Conservation (phyloP, 53 echinoderm and acorn worm species). For the Paracentrotus lividus region DNA sequence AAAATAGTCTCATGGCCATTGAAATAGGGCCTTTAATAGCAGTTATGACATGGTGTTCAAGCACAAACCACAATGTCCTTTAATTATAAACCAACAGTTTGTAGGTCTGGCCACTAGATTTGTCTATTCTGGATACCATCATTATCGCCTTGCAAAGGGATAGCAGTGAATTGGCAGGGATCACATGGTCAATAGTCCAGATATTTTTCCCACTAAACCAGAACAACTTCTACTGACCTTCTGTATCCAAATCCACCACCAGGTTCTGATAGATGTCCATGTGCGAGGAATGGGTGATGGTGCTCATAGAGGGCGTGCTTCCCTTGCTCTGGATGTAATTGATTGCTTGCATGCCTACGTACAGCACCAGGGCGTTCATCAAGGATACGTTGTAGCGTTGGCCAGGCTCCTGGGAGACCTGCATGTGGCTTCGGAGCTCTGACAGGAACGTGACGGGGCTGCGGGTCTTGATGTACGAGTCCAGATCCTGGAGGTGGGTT, state of each 20-base stretch:
- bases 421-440: slow-evolving; percentile 95
- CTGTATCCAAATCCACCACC: slow-evolving; percentile 94
- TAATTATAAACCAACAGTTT: too few species aligned
- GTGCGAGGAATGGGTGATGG: slow-evolving; percentile 98
- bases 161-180: too few species aligned
- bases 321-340: slow-evolving; percentile 99
- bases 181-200: too few species aligned
- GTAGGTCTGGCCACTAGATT: too few species aligned
- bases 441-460: slow-evolving; percentile 98
- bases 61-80: too few species aligned
- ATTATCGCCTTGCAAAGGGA: too few species aligned
- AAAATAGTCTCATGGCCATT: too few species aligned
- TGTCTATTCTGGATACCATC: too few species aligned
- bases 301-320: slow-evolving; percentile 98
- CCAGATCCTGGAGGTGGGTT: slow-evolving; percentile 81
- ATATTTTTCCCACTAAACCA: too few species aligned
- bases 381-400: slow-evolving; percentile 95
- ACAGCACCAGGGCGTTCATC: slow-evolving; percentile 99
- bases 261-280: slow-evolving; percentile 99
- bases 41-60: too few species aligned
- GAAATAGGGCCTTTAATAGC: too few species aligned
- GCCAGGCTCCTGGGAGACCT: slow-evolving; percentile 96
- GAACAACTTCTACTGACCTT: slow-evolving; percentile 88
- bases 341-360: slow-evolving; percentile 98
- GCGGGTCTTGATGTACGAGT: slow-evolving; percentile 98